These are phyloP conservation scores for Gerosis bhagava DNA, from an alignment of 2,888 invertebrate genomes.

Conservation along the genomic window DNA sequence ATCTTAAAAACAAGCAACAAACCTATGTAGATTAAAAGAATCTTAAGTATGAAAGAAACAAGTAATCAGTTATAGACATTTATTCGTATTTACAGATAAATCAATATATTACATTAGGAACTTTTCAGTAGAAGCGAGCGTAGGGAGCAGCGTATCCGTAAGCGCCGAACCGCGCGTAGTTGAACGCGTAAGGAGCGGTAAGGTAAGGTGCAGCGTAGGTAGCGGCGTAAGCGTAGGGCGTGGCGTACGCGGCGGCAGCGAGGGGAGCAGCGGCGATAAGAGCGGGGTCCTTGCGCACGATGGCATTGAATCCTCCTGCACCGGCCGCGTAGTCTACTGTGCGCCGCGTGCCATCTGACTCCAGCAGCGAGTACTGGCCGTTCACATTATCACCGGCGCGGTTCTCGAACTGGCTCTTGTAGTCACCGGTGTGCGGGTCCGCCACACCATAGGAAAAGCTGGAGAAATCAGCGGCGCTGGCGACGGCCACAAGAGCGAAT, in stretches of 20 bases:
- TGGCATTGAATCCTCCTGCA: conserved; percentile 78
- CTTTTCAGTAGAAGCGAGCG: no score
- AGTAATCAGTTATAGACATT: no score
- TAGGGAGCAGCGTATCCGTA: no score
- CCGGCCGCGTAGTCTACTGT: conserved; percentile 83
- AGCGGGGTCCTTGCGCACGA: no score
- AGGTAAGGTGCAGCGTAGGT: no score
- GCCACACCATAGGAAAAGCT: conserved; percentile 80
- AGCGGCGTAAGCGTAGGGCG: conserved; percentile 44
- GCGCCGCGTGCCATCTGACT: conserved; percentile 76
- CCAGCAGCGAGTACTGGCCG: conserved; percentile 81
- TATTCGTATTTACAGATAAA: no score
- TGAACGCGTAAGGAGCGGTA: no score
- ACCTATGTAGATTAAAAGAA: no score
- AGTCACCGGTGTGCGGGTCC: conserved; percentile 80
- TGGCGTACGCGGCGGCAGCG: conserved; percentile 36
- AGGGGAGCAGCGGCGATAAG: conserved; percentile 43
- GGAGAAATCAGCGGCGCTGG: conserved; percentile 50
- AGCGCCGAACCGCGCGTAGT: no score
- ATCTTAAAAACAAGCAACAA: no score
- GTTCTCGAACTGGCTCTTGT: conserved; percentile 77
- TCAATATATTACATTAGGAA: no score
- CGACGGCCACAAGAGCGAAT: conserved; percentile 52
- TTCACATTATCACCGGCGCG: conserved; percentile 74
- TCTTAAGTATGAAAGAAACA: no score